A percentile compares a stretch with the other conserved stretches of the same genome.
Conservation (phyloP, 1,140 invertebrate species). For the Drosophila santomea region DNA sequence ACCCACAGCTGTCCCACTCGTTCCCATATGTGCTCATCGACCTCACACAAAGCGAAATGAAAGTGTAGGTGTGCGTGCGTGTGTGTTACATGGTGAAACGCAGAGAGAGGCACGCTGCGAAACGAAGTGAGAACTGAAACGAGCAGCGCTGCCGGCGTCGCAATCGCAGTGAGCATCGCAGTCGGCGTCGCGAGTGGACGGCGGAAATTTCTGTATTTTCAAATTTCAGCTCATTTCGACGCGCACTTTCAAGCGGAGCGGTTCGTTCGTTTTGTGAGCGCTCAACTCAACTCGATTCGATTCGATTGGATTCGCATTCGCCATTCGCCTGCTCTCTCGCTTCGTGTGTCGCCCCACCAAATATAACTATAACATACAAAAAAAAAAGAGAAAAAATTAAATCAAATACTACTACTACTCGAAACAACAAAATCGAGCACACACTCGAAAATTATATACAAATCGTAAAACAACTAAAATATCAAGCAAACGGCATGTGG, state of each 20-base stretch:
- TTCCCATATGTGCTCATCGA: slow-evolving; percentile 62
- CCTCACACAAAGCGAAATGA: slow-evolving; percentile 64
- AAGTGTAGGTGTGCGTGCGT: slow-evolving; percentile 71
- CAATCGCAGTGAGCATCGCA: slow-evolving; percentile 6
- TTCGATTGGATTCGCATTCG: slow-evolving; percentile 10
- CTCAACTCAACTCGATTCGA: slow-evolving; percentile 8
- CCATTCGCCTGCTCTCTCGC: slow-evolving; percentile 5
- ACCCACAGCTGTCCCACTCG: slow-evolving; percentile 10
- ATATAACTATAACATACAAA: slow-evolving; percentile 9
- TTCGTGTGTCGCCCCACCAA: slow-evolving; percentile 32
- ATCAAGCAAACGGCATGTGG: slow-evolving; percentile 47
- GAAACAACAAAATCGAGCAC: slow-evolving; percentile 18
- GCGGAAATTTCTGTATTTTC: slow-evolving; percentile 42
- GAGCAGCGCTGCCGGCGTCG: slow-evolving; percentile 55
- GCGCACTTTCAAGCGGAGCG: slow-evolving; percentile 76
- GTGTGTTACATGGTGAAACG: slow-evolving; percentile 49
- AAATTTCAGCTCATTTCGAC: slow-evolving; percentile 62
- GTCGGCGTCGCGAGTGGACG: slow-evolving; percentile 23
- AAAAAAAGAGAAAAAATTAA: slow-evolving; percentile 22
- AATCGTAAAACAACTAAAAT: slow-evolving; percentile 31
- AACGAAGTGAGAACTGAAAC: slow-evolving; percentile 68
- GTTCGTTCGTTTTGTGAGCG: slow-evolving; percentile 52
- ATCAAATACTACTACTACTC: slow-evolving; percentile 19
- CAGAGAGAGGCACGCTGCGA: slow-evolving; percentile 34
- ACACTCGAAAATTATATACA: slow-evolving; percentile 34